Conservation (phyloP, 1,140 invertebrate species). For the Trissolcus basalis region DNA sequence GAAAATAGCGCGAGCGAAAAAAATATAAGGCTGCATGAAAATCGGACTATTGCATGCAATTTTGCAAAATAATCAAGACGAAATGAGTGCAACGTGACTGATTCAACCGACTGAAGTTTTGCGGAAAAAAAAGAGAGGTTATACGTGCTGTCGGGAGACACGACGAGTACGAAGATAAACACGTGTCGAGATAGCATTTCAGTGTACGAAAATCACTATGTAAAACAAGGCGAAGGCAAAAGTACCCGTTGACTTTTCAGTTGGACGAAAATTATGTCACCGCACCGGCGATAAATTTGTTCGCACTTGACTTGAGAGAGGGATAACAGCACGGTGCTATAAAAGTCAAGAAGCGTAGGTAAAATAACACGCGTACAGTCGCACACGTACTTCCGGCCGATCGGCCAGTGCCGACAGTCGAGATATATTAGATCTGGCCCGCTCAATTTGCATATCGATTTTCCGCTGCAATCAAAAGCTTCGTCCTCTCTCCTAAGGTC, state of each 20-base stretch:
- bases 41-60: constrained; percentile 2
- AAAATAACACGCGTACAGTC: constrained; percentile 51
- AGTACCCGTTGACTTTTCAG: constrained; percentile 33
- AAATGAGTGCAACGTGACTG: neutral
- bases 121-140: neutral
- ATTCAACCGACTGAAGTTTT: neutral
- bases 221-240: constrained; percentile 36
- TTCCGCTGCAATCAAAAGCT: constrained; percentile 28
- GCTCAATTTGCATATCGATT: constrained; percentile 57
- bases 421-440: constrained; percentile 43
- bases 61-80: constrained; percentile 3
- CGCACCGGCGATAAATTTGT: constrained; percentile 49
- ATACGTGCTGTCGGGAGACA: neutral
- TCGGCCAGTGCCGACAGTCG: constrained; percentile 52
- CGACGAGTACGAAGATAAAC: constrained; percentile 21
- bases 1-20: neutral
- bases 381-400: constrained; percentile 55
- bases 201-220: constrained; percentile 11
- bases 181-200: constrained; percentile 33
- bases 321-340: constrained; percentile 37
- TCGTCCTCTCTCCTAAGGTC: constrained; percentile 14
- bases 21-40: neutral
- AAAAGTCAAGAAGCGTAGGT: constrained; percentile 58
- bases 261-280: constrained; percentile 51
- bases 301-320: constrained; percentile 39